Conservation (phyloP, 2,113 vertebrate species). For the Isichthys henryi region DNA sequence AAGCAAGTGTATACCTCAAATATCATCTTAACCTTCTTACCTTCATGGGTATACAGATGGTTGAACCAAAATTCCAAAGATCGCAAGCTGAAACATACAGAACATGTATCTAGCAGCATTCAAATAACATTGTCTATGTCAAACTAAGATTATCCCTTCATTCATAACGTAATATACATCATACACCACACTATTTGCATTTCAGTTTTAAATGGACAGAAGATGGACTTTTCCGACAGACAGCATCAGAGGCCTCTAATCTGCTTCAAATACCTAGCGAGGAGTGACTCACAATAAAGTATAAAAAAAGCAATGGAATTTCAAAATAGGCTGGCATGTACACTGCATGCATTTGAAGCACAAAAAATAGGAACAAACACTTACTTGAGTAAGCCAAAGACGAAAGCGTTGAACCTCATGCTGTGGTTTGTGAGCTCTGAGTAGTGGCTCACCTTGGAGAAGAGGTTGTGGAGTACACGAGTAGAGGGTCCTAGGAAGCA, state of each 20-base stretch:
- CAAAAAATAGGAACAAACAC: conserved; percentile 34
- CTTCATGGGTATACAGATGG: conserved; percentile 73
- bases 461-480: conserved; percentile 78
- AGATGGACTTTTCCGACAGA: background rate
- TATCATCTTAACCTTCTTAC: conserved; percentile 38
- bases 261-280: background rate
- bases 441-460: conserved; percentile 83
- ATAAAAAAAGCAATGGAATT: background rate
- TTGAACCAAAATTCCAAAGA: conserved; percentile 79
- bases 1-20: background rate
- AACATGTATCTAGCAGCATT: background rate
- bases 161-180: background rate
- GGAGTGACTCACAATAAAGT: background rate
- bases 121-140: background rate
- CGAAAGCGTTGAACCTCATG: conserved; percentile 93
- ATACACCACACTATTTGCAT: background rate
- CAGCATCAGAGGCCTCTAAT: background rate
- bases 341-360: background rate
- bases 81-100: conserved; percentile 55
- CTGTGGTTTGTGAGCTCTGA: conserved; percentile 80
- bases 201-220: background rate
- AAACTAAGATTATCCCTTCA: background rate
- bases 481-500: conserved; percentile 78
- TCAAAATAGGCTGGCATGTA: background rate
- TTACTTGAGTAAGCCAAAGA: conserved; percentile 96